Evolutionary conservation across 1,140 invertebrate species (phyloP).

Genomic region (Sycophaga agraensis): DNA sequence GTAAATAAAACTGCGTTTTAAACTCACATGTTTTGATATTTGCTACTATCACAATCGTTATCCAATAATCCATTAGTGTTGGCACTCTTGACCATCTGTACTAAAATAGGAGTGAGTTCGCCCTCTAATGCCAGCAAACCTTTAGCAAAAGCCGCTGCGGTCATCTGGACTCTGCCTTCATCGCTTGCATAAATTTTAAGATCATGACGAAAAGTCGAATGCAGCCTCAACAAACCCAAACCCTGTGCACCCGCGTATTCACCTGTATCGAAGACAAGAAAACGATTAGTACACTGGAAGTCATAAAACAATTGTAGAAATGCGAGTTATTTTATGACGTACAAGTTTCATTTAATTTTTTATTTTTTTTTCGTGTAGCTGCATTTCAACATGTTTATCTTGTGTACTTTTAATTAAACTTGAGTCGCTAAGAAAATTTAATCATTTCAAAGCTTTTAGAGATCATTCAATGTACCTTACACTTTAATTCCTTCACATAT

Average conservation of each 20-base stretch:
- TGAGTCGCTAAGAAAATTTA: background rate
- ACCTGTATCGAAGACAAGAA: constrained; percentile 58
- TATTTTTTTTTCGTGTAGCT: background rate
- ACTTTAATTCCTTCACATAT: background rate
- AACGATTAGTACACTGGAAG: background rate
- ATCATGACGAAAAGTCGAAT: constrained; percentile 98
- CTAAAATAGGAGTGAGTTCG: constrained; percentile 96
- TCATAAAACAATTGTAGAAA: too few relatives aligned
- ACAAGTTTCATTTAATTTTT: background rate
- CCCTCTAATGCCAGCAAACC: constrained; percentile 96
- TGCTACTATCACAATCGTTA: constrained; percentile 95
- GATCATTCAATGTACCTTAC: background rate
- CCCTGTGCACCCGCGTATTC: constrained; percentile 89
- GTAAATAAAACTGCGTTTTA: background rate
- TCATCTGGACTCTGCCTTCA: constrained; percentile 99
- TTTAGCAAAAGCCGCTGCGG: constrained; percentile 98
- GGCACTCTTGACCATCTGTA: constrained; percentile 99
- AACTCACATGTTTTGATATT: constrained; percentile 91
- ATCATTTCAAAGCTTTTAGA: background rate
- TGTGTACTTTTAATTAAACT: background rate
- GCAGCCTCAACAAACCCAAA: constrained; percentile 86
- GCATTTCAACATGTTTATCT: background rate
- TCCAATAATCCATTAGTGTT: constrained; percentile 98
- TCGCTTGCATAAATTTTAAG: constrained; percentile 99
- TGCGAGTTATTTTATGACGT: too few relatives aligned